These are phyloP conservation scores for Zophobas morio DNA, from an alignment of 1,140 invertebrate genomes.

Conservation along the genomic window DNA sequence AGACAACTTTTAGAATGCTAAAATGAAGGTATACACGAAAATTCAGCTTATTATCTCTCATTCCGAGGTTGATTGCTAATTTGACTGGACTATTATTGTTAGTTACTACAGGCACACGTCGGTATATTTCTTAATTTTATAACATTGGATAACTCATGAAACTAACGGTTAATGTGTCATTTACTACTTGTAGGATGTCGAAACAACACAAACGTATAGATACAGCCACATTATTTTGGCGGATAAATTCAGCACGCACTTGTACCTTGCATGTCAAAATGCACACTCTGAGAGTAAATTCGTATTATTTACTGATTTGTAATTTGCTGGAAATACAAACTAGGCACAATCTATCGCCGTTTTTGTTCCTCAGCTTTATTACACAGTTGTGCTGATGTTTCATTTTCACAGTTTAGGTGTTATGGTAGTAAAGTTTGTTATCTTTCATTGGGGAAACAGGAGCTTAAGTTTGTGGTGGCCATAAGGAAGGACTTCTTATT, in stretches of 20 bases:
- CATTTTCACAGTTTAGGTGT: constrained; percentile 3
- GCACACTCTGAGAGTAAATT: constrained; percentile 29
- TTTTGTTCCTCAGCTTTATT: constrained; percentile 9
- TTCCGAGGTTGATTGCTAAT: too few species aligned
- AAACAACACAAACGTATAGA: background rate
- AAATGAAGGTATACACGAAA: too few species aligned
- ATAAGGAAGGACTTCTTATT: background rate
- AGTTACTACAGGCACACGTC: too few species aligned
- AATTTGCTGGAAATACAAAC: constrained; percentile 3
- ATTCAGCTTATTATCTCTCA: too few species aligned
- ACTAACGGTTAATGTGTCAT: background rate
- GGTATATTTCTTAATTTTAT: too few species aligned
- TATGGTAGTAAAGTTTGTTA: background rate
- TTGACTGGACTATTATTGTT: too few species aligned
- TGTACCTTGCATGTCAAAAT: constrained; percentile 4
- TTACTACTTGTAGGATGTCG: background rate
- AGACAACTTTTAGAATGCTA: too few species aligned
- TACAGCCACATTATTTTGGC: background rate
- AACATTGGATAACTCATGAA: too few species aligned
- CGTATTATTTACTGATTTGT: constrained; percentile 21
- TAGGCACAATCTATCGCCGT: background rate
- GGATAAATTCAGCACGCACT: constrained; percentile 20
- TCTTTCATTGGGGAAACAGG: background rate
- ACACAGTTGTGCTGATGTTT: constrained; percentile 15
- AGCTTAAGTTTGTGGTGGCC: constrained; percentile 3